A percentile compares a stretch with the other conserved stretches of the same genome.
Conservation (phyloP, 2,113 vertebrate species). For the Lanius collurio region DNA sequence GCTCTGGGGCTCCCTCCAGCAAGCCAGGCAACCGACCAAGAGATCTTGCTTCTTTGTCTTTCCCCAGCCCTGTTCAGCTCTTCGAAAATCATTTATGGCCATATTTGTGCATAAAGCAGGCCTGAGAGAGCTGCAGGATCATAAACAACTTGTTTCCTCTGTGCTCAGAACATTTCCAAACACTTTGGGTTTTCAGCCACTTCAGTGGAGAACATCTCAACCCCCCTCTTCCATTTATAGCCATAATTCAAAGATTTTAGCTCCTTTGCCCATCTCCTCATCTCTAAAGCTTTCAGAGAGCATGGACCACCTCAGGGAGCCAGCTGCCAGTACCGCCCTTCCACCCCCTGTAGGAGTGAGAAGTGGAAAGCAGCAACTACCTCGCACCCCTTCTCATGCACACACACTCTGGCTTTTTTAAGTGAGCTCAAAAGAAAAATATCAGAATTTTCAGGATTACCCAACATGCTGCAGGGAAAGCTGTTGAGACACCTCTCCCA, state of each 20-base stretch:
- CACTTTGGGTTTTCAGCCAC: neutral
- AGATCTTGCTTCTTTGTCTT: neutral
- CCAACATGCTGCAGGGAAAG: rapidly evolving
- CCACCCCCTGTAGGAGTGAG: neutral
- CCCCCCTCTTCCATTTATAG: neutral
- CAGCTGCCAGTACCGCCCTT: rapidly evolving
- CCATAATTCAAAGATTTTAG: neutral
- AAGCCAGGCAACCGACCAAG: neutral
- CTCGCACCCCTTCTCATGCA: rapidly evolving
- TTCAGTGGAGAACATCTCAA: neutral
- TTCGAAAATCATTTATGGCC: neutral
- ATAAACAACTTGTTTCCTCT: neutral
- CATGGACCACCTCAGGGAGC: rapidly evolving
- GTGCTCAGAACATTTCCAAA: neutral
- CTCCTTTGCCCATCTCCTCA: neutral
- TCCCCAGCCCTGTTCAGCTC: neutral
- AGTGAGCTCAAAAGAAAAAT: neutral
- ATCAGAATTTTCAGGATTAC: neutral
- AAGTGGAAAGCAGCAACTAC: neutral
- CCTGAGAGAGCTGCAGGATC: neutral
- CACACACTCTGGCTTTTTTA: neutral
- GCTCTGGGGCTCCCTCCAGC: neutral
- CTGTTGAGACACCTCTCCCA: neutral
- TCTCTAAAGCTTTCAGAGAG: neutral
- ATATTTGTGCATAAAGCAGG: slow-evolving; percentile 17